Evolutionary conservation across 2,797 vertebrate genomes (phyloP), one percentile per base, ranked within the genome.

Genomic region (Coendou prehensilis): DNA sequence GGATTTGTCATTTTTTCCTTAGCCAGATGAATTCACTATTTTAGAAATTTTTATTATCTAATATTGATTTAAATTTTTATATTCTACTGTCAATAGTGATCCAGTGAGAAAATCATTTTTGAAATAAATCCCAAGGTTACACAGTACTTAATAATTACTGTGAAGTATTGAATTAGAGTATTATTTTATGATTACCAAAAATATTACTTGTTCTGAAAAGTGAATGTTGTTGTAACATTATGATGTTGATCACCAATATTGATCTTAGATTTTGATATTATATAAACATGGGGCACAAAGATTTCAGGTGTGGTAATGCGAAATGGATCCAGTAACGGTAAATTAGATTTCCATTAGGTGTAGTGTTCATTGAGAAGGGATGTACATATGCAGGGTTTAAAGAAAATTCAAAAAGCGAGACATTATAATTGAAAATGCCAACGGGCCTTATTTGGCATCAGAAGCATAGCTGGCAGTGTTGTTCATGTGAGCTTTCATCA

Each of bases 181-280:
- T 86, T 97, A 75, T 81, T 84, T 95, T 94, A 81, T 91, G 37
- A 26, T 88, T 95, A 96, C 94, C 45, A 75, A 92, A 95, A 0
- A 78, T 89, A 71, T 64, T 90, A 54, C 17, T 92, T 56, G 14
- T 94, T 79, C 54, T 41, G 13, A 47, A 85, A 52, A 17, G 82
- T 78, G 59, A 93, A 82, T 52, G 92, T 97, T 97, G 71, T 81
- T 67, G 4, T 90, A 61, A 80, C 67, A 91, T 84, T 67, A 86
- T 86, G 63, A 64, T 83, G 85, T 89, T 33, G 8, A 4, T 93
- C 86, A 26, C n/a, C 76, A 92, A 89, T 84, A 79, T 59, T 93
- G 52, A 95, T 94, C 90, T 97, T 95, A 90, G 71, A 87, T 91
- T 76, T 97, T 63, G 9, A 54, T 52, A 47, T 90, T 20, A 64